phyloP scores from a whole-genome alignment of 2,113 vertebrate species.

The Guaruba guarouba region DNA sequence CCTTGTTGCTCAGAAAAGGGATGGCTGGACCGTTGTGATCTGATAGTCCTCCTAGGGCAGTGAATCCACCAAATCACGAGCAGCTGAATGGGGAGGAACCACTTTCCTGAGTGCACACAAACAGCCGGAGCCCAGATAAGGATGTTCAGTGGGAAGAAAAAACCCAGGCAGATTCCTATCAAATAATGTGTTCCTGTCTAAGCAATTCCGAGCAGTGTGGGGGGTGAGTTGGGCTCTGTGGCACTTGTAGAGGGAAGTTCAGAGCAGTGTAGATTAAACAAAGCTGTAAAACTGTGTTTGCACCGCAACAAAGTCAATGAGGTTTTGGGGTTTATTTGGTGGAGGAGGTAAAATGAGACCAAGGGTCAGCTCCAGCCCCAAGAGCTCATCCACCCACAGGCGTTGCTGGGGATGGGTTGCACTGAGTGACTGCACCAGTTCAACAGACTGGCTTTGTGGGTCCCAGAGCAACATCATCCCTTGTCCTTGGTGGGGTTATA shows the following conservation, averaged over 20 bases:
- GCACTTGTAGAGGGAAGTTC: neutral
- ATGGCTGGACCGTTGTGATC: neutral
- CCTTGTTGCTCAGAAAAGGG: neutral
- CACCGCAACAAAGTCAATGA: neutral
- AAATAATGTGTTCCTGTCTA: neutral
- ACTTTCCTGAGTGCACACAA: fast-evolving
- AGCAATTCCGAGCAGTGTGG: fast-evolving
- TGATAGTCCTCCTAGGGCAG: neutral
- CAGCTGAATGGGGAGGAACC: neutral
- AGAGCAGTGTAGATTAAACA: neutral
- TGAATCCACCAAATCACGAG: fast-evolving
- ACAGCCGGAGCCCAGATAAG: neutral
- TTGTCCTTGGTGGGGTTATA: neutral
- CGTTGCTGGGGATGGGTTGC: neutral
- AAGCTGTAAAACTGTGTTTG: neutral
- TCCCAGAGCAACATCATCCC: neutral
- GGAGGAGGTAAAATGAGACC: neutral
- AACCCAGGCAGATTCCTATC: neutral
- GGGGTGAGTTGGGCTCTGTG: neutral
- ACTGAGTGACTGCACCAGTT: neutral
- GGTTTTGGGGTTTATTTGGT: neutral
- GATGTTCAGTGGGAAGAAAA: neutral
- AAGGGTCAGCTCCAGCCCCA: neutral
- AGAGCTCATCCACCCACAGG: fast-evolving
- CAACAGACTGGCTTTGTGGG: neutral